These are phyloP conservation scores for Isotomurus palustris DNA, from an alignment of 2,888 invertebrate species.

Conservation along the genomic window DNA sequence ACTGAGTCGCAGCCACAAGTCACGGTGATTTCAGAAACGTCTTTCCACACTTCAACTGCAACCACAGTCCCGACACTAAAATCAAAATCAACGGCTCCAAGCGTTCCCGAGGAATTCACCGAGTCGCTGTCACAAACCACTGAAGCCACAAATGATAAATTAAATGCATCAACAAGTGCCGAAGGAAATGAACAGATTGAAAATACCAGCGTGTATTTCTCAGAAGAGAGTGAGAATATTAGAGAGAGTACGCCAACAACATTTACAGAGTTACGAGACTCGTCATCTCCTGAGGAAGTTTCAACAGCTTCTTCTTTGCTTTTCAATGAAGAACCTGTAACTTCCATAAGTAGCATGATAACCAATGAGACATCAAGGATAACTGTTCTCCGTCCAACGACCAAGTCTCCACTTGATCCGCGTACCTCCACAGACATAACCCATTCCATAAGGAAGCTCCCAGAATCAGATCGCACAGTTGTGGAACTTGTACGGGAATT, in stretches of 20 bases:
- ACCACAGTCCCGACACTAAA: too few species aligned
- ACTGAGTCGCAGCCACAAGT: too few species aligned
- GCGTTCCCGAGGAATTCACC: too few species aligned
- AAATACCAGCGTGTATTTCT: too few species aligned
- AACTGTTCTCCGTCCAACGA: background rate
- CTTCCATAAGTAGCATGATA: background rate
- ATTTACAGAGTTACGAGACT: background rate
- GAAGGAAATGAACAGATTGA: too few species aligned
- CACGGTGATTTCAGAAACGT: too few species aligned
- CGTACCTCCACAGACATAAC: conserved; percentile 17
- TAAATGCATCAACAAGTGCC: too few species aligned
- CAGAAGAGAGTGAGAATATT: background rate
- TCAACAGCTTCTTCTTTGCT: background rate
- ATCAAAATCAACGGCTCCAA: too few species aligned
- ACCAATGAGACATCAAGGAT: background rate
- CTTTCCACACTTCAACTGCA: too few species aligned
- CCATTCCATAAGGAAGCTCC: conserved; percentile 14
- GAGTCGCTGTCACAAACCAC: too few species aligned
- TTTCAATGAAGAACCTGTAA: background rate
- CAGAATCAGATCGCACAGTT: conserved; percentile 18
- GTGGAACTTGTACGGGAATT: conserved; percentile 7
- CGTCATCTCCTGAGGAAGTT: background rate
- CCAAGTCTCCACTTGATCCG: background rate
- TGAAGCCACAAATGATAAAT: too few species aligned
- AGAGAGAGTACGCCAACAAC: background rate